Evolutionary conservation across 2,797 vertebrate species (phyloP), one percentile per base, ranked within the genome.

Genomic region (Somateria mollissima): DNA sequence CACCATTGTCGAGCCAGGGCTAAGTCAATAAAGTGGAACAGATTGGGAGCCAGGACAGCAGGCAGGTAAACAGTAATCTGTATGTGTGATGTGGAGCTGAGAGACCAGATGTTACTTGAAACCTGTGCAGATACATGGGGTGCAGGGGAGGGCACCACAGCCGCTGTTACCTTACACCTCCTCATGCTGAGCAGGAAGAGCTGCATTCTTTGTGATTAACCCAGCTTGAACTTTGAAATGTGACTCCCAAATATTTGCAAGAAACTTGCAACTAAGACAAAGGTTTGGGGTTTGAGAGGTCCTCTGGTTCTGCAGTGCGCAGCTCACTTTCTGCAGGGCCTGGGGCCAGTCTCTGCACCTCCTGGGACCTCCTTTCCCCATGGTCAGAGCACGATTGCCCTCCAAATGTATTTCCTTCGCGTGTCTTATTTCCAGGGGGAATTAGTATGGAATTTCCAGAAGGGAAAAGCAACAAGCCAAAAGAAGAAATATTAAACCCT

Each of bases 171-270:
- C 56, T 83, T 88, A 94, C 62, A 89, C 58, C 65, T 64, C 58
- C 92, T 60, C 66, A 69, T 7, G 43, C 20, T 21, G 72, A 95
- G 66, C 92, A 94, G 93, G 91, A 96, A 94, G 62, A 92, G 61
- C 86, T 85, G 75, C 94, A 94, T 94, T 96, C 91, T 92, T 95
- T 85, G 69, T 78, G 75, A 95, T 97, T 94, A 96, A 93, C 95
- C 90, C 75, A 70, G 86, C 78, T 43, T 94, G 86, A 96, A 93
- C 95, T 90, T 85, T 83, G 91, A 93, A 95, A 92, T 83, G 58
- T 0, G n/a, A 95, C 79, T 78, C 87, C 89, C 75, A 93, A 92
- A 95, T 93, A 95, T 93, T 95, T 96, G 73, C 75, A 75, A 87
- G 77, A 95, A 95, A 91, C 69, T 62, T 77, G 75, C 86, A 92